Evolutionary conservation across 2,888 invertebrate species (phyloP), one percentile per base, ranked within the genome.

Genomic region (Lobophora halterata): DNA sequence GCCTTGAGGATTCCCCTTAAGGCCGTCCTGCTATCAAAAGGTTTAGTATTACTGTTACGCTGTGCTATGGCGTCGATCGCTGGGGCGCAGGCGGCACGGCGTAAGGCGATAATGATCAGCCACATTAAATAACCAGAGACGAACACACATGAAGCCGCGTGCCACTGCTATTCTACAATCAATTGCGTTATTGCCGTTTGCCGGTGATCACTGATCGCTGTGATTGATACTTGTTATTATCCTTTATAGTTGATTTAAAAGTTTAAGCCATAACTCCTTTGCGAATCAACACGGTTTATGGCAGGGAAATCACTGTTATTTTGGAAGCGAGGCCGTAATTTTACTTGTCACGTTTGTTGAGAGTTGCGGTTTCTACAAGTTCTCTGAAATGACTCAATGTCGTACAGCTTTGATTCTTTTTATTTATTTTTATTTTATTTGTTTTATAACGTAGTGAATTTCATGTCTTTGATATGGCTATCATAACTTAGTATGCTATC

Each of bases 151-250:
- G n/a, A 42, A 29, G 10, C 28, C 32, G 25, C 36, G 17, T 11
- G 11, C 28, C n/a, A 11, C 27, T 11, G 14, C 27, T 31, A 28
- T 24, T 28, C 23, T 13, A 28, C 40, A 49, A 44, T 47, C 47
- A 49, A 56, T 46, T 50, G 48, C 48, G 46, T 50, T 49, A 48
- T 49, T 46, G 34, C 47, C 18, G 42, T 40, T 43, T 29, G 36
- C 34, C 31, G 11, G 37, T 37, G 42, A 41, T 42, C 45, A 42
- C 46, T 42, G 48, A 32, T 46, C 39, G 25, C 36, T 25, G 46
- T 52, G 56, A 56, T 54, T 56, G 52, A 56, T 56, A 46, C 40
- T 21, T 41, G 36, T 41, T 48, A 44, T 47, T 44, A 47, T 43
- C 38, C 35, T 49, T 45, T 44, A 49, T 45, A 45, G 28, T 30